A percentile compares a stretch with the other conserved stretches of the same genome.
These are phyloP conservation scores for Synanceia verrucosa DNA, from an alignment of 2,797 vertebrate species.

Conservation along the genomic window DNA sequence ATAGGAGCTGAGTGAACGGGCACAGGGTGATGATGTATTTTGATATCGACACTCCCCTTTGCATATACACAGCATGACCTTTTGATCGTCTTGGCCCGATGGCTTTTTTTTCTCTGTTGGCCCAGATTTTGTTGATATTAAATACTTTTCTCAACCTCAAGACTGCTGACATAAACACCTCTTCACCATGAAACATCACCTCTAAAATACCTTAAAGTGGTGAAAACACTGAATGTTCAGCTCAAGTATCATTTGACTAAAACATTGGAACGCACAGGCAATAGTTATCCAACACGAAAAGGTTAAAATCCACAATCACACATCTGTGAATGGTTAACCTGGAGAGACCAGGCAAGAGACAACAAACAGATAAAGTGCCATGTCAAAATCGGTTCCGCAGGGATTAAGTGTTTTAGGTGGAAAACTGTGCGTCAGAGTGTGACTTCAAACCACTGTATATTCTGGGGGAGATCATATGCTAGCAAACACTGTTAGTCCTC, in stretches of 20 bases:
- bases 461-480: constrained; percentile 46
- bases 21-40: constrained; percentile 53
- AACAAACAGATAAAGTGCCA: constrained; percentile 59
- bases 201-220: constrained; percentile 25
- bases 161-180: constrained; percentile 54
- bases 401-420: constrained; percentile 49
- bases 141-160: constrained; percentile 58
- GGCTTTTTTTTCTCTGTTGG: constrained; percentile 48
- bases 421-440: constrained; percentile 51
- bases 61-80: constrained; percentile 49
- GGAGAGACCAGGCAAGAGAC: constrained; percentile 30
- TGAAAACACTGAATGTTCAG: background rate
- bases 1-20: constrained; percentile 1
- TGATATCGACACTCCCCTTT: constrained; percentile 31
- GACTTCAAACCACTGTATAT: constrained; percentile 55
- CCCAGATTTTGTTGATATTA: constrained; percentile 51
- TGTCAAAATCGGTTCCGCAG: constrained; percentile 26
- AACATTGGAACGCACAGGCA: constrained; percentile 3
- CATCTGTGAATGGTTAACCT: constrained; percentile 54
- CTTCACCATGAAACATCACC: constrained; percentile 37
- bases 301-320: constrained; percentile 21
- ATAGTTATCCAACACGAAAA: constrained; percentile 24
- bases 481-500: constrained; percentile 58
- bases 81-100: constrained; percentile 57
- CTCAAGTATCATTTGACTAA: constrained; percentile 11